Evolutionary conservation across 2,888 invertebrate species (phyloP), one percentile per base, ranked within the genome.

Genomic region (Polia nebulosa): DNA sequence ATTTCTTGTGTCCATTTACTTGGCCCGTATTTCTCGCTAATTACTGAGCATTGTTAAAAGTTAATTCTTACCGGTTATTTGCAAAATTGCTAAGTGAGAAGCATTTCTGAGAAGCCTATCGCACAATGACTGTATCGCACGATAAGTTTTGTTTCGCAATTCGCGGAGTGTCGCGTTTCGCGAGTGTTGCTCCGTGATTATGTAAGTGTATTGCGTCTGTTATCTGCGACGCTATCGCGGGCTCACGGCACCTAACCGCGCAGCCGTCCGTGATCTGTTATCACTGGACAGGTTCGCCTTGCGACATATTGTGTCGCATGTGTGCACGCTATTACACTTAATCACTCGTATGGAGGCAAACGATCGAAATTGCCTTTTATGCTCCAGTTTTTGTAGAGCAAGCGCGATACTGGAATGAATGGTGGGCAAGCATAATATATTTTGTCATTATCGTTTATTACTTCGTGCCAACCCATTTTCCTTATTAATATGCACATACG

Each of bases 211-310:
- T 79, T 74, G 79, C 81, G 84, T 79, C 53, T 67, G 70, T 69
- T 81, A 81, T 78, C 82, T 76, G 67, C 72, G 61, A 17, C 72
- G 72, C 83, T 89, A 89, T 89, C 89, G 72, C 67, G n/a, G n/a
- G n/a, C n/a, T n/a, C n/a, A n/a, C n/a, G 61, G 55, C 68, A 64
- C 73, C 76, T 76, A 63, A 79, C 82, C 85, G 83, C 84, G 84
- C 83, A 82, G 83, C 73, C 83, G 90, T 82, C 89, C 87, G 82
- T 87, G 89, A 89, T 89, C 87, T 86, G 84, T 89, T 92, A 92
- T 92, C 91, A 86, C 83, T 70, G 80, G 83, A 83, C 88, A 87
- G 88, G 90, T 88, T 87, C 85, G 88, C 88, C 88, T 90, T 89
- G 91, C 89, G 86, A 88, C 87, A 87, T 84, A 87, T 82, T 84